These are phyloP conservation scores for Sclerurus mexicanus DNA, from an alignment of 2,113 vertebrate genomes.

Conservation along the genomic window DNA sequence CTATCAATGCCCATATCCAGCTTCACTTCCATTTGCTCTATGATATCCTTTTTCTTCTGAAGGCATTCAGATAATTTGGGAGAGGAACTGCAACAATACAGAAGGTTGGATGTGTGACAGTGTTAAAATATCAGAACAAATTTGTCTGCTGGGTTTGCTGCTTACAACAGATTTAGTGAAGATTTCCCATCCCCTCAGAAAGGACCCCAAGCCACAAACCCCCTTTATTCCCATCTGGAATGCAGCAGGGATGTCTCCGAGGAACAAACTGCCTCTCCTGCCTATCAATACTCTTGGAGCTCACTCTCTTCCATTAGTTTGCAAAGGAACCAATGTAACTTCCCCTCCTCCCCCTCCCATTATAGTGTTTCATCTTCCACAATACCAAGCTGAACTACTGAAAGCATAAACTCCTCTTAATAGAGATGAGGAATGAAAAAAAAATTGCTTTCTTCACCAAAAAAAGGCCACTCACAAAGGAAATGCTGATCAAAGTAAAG, in stretches of 20 bases:
- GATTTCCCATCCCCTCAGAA: not conserved
- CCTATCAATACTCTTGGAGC: not conserved
- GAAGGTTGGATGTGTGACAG: not conserved
- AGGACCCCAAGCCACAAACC: not conserved
- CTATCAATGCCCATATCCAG: slow-evolving; percentile 97
- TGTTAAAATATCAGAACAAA: not conserved
- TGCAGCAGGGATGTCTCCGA: not conserved
- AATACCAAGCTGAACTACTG: not conserved
- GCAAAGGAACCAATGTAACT: not conserved
- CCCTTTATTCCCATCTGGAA: not conserved
- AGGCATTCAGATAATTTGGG: slow-evolving; percentile 97
- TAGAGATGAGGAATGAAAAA: not conserved
- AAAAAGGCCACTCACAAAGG: not conserved
- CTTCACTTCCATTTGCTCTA: slow-evolving; percentile 99
- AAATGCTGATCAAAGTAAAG: slow-evolving; percentile 24
- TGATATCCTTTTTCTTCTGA: slow-evolving; percentile 98
- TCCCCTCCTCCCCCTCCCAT: not conserved
- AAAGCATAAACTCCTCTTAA: not conserved
- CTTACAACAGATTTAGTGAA: not conserved
- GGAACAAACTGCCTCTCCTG: not conserved
- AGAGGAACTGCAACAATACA: slow-evolving; percentile 82
- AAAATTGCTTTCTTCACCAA: not conserved
- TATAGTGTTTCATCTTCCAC: not conserved
- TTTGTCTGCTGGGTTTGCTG: not conserved
- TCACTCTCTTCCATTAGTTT: not conserved